These are phyloP conservation scores for Plestiodon gilberti DNA, from an alignment of 2,113 vertebrate species.

Conservation along the genomic window DNA sequence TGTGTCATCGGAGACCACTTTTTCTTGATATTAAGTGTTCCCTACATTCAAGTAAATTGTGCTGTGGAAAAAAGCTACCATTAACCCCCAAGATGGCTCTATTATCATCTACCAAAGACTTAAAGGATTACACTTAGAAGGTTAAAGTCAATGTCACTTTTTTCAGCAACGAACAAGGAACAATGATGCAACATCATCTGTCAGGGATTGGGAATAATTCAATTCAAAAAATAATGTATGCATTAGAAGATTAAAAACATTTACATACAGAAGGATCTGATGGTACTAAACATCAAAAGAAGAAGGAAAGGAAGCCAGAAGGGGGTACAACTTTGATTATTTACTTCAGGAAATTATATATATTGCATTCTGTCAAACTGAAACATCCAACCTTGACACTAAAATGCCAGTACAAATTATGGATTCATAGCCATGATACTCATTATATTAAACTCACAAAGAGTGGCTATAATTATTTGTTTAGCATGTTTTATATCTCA, in stretches of 20 bases:
- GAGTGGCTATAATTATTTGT: not conserved
- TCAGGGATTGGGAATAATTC: slow-evolving; percentile 49
- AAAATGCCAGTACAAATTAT: not conserved
- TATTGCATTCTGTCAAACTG: not conserved
- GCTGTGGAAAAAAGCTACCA: slow-evolving; percentile 32
- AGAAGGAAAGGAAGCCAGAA: slow-evolving; percentile 24
- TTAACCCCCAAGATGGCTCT: slow-evolving; percentile 56
- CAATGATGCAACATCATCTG: slow-evolving; percentile 35
- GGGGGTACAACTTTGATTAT: slow-evolving; percentile 17
- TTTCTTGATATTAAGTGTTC: slow-evolving; percentile 42
- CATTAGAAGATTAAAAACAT: slow-evolving; percentile 21
- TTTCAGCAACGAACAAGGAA: slow-evolving; percentile 45
- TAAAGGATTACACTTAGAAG: slow-evolving; percentile 67
- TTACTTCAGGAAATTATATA: not conserved
- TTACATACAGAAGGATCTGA: slow-evolving; percentile 45
- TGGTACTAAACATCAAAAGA: slow-evolving; percentile 35
- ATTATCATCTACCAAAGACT: slow-evolving; percentile 41
- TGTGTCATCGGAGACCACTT: slow-evolving; percentile 43
- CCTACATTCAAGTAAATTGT: slow-evolving; percentile 51
- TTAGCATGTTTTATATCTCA: not conserved
- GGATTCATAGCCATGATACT: not conserved
- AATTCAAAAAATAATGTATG: slow-evolving; percentile 43
- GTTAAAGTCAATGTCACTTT: slow-evolving; percentile 66
- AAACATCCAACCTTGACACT: not conserved
- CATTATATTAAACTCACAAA: not conserved